Evolutionary conservation across 2,113 vertebrate species (phyloP).

Genomic region (Bos taurus): DNA sequence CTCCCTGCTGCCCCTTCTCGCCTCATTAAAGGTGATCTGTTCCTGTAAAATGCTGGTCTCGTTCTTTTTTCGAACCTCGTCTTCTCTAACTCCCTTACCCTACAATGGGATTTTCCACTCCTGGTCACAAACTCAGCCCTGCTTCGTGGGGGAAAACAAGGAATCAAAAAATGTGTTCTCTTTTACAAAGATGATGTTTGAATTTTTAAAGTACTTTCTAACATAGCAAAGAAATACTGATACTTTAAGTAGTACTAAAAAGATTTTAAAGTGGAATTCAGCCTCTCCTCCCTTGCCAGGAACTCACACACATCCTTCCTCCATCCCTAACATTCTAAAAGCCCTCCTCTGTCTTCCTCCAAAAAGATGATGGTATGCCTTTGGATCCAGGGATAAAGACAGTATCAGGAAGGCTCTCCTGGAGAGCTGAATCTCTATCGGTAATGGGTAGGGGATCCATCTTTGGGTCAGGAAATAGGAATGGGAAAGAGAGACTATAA

Average conservation of each 20-base stretch:
- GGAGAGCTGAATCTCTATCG: neutral
- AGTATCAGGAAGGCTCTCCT: neutral
- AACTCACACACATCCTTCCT: neutral
- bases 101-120: neutral
- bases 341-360: neutral
- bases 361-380: neutral
- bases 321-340: neutral
- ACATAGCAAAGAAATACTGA: neutral
- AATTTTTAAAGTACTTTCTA: neutral
- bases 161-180: neutral
- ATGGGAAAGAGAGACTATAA: neutral
- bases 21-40: neutral
- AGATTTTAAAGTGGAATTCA: neutral
- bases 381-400: neutral
- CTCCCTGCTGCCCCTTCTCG: neutral
- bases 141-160: neutral
- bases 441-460: neutral
- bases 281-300: too few relatives aligned
- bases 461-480: neutral
- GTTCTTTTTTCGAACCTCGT: neutral
- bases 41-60: neutral
- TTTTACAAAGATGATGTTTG: neutral
- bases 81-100: neutral
- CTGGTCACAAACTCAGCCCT: neutral
- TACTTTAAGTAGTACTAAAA: neutral